Evolutionary conservation across 2,797 vertebrate genomes (phyloP), one percentile per base, ranked within the genome.

Genomic region (Eutrigla gurnardus): DNA sequence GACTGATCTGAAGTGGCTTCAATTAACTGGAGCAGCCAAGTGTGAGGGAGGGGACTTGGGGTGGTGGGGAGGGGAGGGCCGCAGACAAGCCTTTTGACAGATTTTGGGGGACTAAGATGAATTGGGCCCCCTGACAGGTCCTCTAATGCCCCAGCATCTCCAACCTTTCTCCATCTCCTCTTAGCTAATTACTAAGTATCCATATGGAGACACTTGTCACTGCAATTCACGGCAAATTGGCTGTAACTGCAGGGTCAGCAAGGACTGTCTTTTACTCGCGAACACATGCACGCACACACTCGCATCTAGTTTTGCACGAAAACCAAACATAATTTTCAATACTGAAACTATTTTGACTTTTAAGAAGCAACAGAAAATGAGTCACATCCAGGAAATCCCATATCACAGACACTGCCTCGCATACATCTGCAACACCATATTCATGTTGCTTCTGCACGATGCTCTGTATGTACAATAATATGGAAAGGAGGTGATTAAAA

Each of bases 11-110:
- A 85, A 89, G 88, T 87, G 90, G 86, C 87, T 89, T 91, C 87
- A 91, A 92, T 94, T 93, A 93, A 89, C 84, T 87, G 77, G 81
- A 84, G 88, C 90, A 92, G 79, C 75, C 71, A 70, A 91, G 92
- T 92, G 89, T 89, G 76, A 90, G 88, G 71, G 74, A 83, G 75
- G 81, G 80, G 83, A 75, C 63, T 32, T 3, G n/a, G 4, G 33
- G 7, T 25, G 25, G 25, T 3, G n/a, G 4, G 49, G 63, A 70
- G 77, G 70, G 78, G 39, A 5, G 15, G 75, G 57, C 68, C 52
- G 17, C 46, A 80, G 76, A 81, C 81, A 77, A 69, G 80, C 36
- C 62, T 83, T 65, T 65, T 88, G 88, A 86, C 90, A 88, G 86
- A 78, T 82, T 80, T 80, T 32, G 35, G 37, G 50, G 63, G 46